A percentile compares a stretch with the other conserved stretches of the same genome.
These are phyloP conservation scores for Neomicropteryx cornuta DNA, from an alignment of 1,140 invertebrate genomes.

Conservation along the genomic window DNA sequence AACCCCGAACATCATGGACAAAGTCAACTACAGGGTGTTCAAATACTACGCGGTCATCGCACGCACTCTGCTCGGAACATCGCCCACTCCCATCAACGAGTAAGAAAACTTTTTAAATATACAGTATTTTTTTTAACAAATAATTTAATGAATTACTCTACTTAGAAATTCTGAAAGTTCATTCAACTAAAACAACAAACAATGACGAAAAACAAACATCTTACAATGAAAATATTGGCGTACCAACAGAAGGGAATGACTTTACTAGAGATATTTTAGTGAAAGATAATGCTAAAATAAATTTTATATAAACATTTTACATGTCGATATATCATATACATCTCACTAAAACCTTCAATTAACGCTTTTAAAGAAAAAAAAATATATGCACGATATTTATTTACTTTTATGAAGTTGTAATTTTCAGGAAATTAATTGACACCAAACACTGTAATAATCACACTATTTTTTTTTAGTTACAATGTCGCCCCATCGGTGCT, in stretches of 20 bases:
- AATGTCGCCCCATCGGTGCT: conserved; percentile 35
- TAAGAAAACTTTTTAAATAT: conserved; percentile 11
- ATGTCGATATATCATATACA: neutral
- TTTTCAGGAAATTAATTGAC: conserved; percentile 21
- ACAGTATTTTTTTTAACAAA: neutral
- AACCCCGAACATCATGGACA: conserved; percentile 51
- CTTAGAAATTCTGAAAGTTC: no score
- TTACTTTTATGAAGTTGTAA: conserved; percentile 15
- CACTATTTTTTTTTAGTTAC: conserved; percentile 20
- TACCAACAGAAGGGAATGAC: neutral
- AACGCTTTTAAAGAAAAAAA: neutral
- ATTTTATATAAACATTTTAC: neutral
- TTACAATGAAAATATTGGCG: no score
- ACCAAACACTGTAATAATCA: conserved; percentile 11
- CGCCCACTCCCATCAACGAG: conserved; percentile 21
- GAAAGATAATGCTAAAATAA: neutral
- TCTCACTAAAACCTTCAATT: neutral
- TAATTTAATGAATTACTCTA: neutral
- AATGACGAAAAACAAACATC: no score
- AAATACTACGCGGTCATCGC: conserved; percentile 40
- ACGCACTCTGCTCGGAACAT: conserved; percentile 32
- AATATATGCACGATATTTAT: conserved; percentile 19
- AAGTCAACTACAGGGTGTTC: conserved; percentile 39
- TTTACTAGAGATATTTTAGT: neutral
- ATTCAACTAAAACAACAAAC: no score